Percentiles rank a stretch among this genome's conserved stretches.
Conservation (phyloP, 2,797 vertebrate species). For the Brachyrhaphis roseni region DNA sequence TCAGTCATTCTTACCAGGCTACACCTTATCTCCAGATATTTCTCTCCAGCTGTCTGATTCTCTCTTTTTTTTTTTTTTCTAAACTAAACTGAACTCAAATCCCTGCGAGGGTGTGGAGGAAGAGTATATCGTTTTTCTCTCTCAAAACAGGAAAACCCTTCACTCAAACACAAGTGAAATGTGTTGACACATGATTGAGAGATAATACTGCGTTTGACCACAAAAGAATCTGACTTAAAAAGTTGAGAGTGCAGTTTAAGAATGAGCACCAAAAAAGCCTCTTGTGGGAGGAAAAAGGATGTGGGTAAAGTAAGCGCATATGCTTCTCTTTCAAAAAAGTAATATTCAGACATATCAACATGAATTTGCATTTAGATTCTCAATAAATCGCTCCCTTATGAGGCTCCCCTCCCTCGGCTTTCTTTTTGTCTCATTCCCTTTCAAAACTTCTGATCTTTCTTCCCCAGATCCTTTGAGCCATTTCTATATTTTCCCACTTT, state of each 20-base stretch:
- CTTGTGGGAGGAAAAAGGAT: neutral
- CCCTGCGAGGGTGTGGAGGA: slow-evolving; percentile 26
- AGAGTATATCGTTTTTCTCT: slow-evolving; percentile 40
- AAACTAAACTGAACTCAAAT: slow-evolving; percentile 46
- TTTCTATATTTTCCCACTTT: neutral
- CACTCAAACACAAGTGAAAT: slow-evolving; percentile 55
- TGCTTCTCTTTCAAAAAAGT: slow-evolving; percentile 36
- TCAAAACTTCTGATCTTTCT: slow-evolving; percentile 56
- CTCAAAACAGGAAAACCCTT: slow-evolving; percentile 59
- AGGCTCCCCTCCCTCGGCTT: slow-evolving; percentile 25
- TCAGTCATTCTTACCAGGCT: slow-evolving; percentile 57
- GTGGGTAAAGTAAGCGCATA: slow-evolving; percentile 17
- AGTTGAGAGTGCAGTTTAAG: slow-evolving; percentile 1
- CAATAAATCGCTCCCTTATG: slow-evolving; percentile 53
- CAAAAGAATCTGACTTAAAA: slow-evolving; percentile 18
- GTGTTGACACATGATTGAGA: slow-evolving; percentile 48
- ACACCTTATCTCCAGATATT: slow-evolving; percentile 53
- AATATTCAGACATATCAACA: slow-evolving; percentile 48
- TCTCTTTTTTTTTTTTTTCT: slow-evolving; percentile 20
- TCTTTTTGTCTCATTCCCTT: slow-evolving; percentile 36
- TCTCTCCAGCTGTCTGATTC: slow-evolving; percentile 47
- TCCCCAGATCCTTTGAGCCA: slow-evolving; percentile 37
- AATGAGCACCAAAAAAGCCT: slow-evolving; percentile 5
- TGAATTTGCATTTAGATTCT: slow-evolving; percentile 56
- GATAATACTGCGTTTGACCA: slow-evolving; percentile 52